Conservation (phyloP, 2,797 vertebrate genomes). For the Arctocebus calabarensis region DNA sequence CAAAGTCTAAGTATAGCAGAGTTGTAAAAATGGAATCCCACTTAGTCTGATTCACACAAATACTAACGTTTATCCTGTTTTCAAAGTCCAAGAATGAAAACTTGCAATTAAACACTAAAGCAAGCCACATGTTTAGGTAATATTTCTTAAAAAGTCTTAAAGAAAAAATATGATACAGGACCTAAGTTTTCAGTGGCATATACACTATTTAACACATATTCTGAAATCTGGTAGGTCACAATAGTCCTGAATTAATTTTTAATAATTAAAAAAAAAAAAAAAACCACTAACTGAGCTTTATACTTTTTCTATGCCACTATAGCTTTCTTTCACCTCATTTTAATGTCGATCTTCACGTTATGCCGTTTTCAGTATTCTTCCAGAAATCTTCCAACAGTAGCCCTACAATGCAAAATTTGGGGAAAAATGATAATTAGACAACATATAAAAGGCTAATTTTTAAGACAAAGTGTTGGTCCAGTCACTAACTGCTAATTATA, state of each 20-base stretch:
- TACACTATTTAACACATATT: constrained; percentile 89
- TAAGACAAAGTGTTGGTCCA: constrained; percentile 84
- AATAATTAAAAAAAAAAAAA: constrained; percentile 75
- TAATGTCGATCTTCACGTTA: constrained; percentile 96
- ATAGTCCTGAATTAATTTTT: constrained; percentile 90
- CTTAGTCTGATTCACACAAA: constrained; percentile 90
- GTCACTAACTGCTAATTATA: constrained; percentile 86
- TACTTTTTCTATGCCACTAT: constrained; percentile 96
- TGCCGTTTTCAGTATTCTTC: constrained; percentile 94
- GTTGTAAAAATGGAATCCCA: constrained; percentile 90
- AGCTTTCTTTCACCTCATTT: constrained; percentile 99
- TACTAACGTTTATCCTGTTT: constrained; percentile 90
- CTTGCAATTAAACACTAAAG: constrained; percentile 91
- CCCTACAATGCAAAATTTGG: constrained; percentile 95
- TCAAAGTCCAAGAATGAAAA: constrained; percentile 91
- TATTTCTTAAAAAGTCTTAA: constrained; percentile 91
- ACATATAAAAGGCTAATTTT: constrained; percentile 81
- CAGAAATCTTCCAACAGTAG: constrained; percentile 90
- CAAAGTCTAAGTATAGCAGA: constrained; percentile 89
- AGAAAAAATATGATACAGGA: constrained; percentile 88
- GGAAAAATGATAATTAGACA: constrained; percentile 93
- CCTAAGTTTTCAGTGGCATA: constrained; percentile 90
- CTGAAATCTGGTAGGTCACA: constrained; percentile 89
- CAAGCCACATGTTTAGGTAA: constrained; percentile 90
- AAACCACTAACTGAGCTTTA: constrained; percentile 90